Conservation (phyloP, 2,888 invertebrate species). For the Clistopyga incitator region DNA sequence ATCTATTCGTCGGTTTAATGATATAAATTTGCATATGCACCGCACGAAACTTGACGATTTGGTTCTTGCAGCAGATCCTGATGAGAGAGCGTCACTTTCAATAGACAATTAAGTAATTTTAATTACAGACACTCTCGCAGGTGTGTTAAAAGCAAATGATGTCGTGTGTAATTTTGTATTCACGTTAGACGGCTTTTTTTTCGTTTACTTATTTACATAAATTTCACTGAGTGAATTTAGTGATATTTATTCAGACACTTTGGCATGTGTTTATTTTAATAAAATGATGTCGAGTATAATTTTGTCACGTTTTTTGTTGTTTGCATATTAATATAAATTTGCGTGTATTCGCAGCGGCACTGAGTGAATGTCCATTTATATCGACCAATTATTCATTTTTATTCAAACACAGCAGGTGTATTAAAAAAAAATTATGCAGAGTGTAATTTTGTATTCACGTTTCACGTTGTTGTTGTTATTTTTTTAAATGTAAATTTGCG, state of each 20-base stretch:
- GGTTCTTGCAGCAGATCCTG: no score
- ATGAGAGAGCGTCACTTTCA: no score
- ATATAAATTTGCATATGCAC: no score
- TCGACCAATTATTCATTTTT: not conserved
- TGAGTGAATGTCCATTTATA: not conserved
- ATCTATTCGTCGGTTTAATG: not conserved
- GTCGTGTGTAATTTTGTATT: not conserved
- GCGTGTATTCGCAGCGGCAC: no score
- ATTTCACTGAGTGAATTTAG: not conserved
- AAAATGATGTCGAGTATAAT: no score
- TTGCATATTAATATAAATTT: not conserved
- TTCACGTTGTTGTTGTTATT: not conserved
- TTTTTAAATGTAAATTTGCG: conserved; percentile 31
- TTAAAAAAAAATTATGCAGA: no score
- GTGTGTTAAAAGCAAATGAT: not conserved
- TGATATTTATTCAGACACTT: no score
- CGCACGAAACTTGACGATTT: no score
- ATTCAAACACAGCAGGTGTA: no score
- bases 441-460: not conserved
- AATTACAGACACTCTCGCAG: no score
- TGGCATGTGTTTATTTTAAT: no score
- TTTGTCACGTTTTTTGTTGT: not conserved
- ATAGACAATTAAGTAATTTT: no score
- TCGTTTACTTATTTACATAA: not conserved
- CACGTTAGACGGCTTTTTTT: conserved; percentile 12